Evolutionary conservation across 2,797 vertebrate genomes (phyloP), one percentile per base, ranked within the genome.

Genomic region (Melanotaenia boesemani): DNA sequence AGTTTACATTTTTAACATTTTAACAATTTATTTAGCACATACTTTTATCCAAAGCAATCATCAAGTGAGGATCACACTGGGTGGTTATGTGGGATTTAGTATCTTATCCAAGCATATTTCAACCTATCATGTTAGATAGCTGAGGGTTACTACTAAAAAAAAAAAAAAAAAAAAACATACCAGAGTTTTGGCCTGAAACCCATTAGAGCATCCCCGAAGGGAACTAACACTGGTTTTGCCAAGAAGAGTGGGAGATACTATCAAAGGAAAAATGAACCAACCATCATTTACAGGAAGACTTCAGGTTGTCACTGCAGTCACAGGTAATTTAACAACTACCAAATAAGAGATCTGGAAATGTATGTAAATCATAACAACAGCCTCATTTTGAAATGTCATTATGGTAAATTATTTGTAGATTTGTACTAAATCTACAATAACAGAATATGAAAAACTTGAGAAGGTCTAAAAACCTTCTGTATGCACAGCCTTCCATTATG

Each of bases 401-500:
- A 10, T 52, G 22, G 10, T 24, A 24, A 48, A 50, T 22, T 10
- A 50, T 50, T n/a, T n/a, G 48, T 9, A n/a, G 18, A 48, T 22
- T 24, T 55, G 26, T 55, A 12, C 24, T 20, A 11, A 48, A 30
- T 32, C 62, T 4, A 48, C 18, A 7, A 16, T 15, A 16, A 28
- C 11, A 55, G 15, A 55, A 26, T 26, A 12, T 26, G 5, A 15
- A 54, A 54, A 26, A 28, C 6, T 55, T 15, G 2, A 54, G 10
- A 26, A 24, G 24, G 24, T 55, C 24, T 2, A 26, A 24, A 50
- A 55, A 13, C 12, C 5, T 55, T 13, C 52, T 28, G 52, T 24
- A 26, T 24, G n/a, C 46, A 67, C 50, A 63, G 30, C 15, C 28
- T 32, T 61, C 39, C 60, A 39, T 78, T 36, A 68, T 65, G 46